Percentiles rank a stretch among this genome's conserved stretches.
phyloP scores from a whole-genome alignment of 2,888 invertebrate genomes.

The Choreutis nemorana region DNA sequence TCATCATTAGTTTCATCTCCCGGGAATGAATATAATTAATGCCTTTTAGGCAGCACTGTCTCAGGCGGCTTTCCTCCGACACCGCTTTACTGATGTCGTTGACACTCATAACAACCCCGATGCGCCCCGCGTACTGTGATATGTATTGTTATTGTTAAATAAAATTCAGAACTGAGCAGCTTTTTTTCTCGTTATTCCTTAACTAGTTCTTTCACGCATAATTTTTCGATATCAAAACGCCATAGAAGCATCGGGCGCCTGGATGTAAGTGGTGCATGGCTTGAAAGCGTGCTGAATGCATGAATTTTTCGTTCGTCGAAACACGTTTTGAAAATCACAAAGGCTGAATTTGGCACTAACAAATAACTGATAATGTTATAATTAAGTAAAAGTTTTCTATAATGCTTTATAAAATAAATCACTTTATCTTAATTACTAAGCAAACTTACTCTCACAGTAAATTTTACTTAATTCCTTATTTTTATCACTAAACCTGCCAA shows the following conservation, averaged over 20 bases:
- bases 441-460: too few relatives aligned
- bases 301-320: constrained; percentile 41
- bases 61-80: constrained; percentile 33
- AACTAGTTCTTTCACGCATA: constrained; percentile 26
- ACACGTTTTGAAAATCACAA: constrained; percentile 21
- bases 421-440: too few relatives aligned
- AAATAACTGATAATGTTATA: too few relatives aligned
- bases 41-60: constrained; percentile 36
- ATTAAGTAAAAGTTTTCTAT: too few relatives aligned
- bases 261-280: constrained; percentile 62
- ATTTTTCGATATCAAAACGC: constrained; percentile 22
- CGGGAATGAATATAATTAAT: constrained; percentile 29
- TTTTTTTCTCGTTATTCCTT: constrained; percentile 36
- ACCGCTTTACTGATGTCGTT: constrained; percentile 39
- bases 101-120: constrained; percentile 46
- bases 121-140: constrained; percentile 67
- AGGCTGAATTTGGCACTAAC: too few relatives aligned
- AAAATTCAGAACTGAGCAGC: constrained; percentile 45
- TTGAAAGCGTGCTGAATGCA: constrained; percentile 51
- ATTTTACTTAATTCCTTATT: too few relatives aligned
- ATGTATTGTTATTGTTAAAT: constrained; percentile 65
- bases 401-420: too few relatives aligned
- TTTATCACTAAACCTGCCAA: too few relatives aligned
- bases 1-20: constrained; percentile 22
- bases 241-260: constrained; percentile 31